A percentile compares a stretch with the other conserved stretches of the same genome.
These are phyloP conservation scores for Melopsittacus undulatus DNA, from an alignment of 2,797 vertebrate genomes.

Conservation along the genomic window DNA sequence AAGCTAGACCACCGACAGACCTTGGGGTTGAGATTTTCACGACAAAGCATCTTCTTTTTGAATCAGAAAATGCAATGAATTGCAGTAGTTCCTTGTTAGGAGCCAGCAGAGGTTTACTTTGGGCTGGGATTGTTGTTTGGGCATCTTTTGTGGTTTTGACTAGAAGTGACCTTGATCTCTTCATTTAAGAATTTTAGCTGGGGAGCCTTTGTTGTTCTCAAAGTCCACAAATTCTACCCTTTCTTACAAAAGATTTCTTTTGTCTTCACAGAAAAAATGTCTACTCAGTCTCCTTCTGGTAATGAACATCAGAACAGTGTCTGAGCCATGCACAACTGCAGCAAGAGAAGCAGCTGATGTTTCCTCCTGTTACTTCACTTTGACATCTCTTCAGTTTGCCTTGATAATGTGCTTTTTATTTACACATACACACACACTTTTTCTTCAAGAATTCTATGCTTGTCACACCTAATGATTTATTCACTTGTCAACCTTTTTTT, in stretches of 20 bases:
- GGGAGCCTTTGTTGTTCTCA: neutral
- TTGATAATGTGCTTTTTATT: neutral
- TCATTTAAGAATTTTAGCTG: neutral
- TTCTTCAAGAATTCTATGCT: conserved; percentile 32
- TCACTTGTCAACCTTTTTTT: conserved; percentile 10
- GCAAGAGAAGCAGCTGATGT: neutral
- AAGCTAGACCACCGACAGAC: neutral
- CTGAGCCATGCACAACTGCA: neutral
- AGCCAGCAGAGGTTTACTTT: neutral
- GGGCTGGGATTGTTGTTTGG: neutral
- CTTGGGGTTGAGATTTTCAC: neutral
- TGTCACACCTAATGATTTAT: conserved; percentile 2
- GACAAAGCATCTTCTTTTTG: neutral
- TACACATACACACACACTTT: neutral
- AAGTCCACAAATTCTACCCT: neutral
- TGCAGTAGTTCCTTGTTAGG: neutral
- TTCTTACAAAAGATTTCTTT: neutral
- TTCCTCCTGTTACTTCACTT: neutral
- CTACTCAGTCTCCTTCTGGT: neutral
- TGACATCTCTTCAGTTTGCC: neutral
- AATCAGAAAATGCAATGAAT: neutral
- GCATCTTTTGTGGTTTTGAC: neutral
- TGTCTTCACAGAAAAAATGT: neutral
- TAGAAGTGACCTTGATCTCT: neutral
- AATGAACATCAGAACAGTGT: neutral